Conservation (phyloP, 2,888 invertebrate species). For the Brenthis hecate region DNA sequence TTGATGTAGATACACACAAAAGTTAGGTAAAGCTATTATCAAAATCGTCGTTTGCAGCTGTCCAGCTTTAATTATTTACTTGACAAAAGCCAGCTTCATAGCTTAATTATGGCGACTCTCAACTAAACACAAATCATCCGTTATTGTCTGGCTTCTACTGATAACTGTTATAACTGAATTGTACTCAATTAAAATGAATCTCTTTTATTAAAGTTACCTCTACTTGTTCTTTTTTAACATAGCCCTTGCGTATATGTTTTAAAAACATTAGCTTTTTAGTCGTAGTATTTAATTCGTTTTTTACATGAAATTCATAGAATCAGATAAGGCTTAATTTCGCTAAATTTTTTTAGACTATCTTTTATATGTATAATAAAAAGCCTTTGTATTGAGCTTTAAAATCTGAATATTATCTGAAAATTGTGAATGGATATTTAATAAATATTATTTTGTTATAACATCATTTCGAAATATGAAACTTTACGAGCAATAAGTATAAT, state of each 20-base stretch:
- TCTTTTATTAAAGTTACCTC: background rate
- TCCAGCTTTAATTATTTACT: slow-evolving; percentile 61
- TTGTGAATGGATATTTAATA: background rate
- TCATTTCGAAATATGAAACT: background rate
- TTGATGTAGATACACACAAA: background rate
- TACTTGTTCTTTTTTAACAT: too few species aligned
- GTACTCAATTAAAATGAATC: slow-evolving; percentile 12
- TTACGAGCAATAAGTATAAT: background rate
- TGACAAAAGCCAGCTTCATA: slow-evolving; percentile 59
- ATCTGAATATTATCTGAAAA: too few species aligned
- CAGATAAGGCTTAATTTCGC: too few species aligned
- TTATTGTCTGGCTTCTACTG: slow-evolving; percentile 36
- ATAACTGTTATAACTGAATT: slow-evolving; percentile 25
- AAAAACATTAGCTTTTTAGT: too few species aligned
- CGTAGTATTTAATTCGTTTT: too few species aligned
- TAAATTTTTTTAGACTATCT: too few species aligned
- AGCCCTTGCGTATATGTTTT: too few species aligned
- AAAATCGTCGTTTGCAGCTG: slow-evolving; percentile 34
- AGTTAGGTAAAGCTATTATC: background rate
- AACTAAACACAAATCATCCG: slow-evolving; percentile 43
- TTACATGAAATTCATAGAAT: too few species aligned
- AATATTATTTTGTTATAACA: background rate
- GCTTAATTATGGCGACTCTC: slow-evolving; percentile 48
- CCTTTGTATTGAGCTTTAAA: too few species aligned
- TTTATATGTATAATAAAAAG: too few species aligned